Evolutionary conservation across 53 echinoderm and acorn worm genomes (phyloP).

Genomic region (Echinarachnius parma): DNA sequence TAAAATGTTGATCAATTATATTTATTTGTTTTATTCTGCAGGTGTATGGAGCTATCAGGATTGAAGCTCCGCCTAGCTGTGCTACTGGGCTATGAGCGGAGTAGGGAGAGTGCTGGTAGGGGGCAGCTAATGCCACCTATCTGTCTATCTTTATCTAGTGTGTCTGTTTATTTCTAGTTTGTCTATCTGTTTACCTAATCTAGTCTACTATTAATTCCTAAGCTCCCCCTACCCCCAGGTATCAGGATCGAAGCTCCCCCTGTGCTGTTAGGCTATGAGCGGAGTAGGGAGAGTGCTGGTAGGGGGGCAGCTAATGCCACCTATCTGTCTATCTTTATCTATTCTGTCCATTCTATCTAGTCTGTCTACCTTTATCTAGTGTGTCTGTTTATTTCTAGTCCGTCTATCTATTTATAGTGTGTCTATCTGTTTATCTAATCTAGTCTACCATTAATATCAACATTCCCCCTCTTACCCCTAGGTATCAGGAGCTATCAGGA

Average conservation of each 20-base stretch:
- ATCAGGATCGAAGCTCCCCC: conserved; percentile 80
- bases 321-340: conserved; percentile 81
- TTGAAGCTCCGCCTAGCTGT: conserved; percentile 83
- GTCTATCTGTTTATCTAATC: too few relatives aligned
- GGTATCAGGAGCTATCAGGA: conserved; percentile 81
- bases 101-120: conserved; percentile 67
- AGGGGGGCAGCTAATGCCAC: conserved; percentile 78
- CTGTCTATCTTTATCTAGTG: conserved; percentile 88
- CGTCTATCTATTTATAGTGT: too few relatives aligned
- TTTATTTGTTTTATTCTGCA: conserved; percentile 13
- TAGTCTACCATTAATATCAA: too few relatives aligned
- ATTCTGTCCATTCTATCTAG: too few relatives aligned
- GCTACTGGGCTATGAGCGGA: conserved; percentile 87
- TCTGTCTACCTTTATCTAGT: too few relatives aligned
- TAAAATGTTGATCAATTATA: too few relatives aligned
- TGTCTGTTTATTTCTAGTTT: too few relatives aligned
- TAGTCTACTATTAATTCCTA: too few relatives aligned
- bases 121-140: conserved; percentile 81
- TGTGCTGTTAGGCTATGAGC: conserved; percentile 83
- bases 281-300: conserved; percentile 72
- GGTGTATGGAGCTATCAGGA: conserved; percentile 81
- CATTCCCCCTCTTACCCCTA: conserved; percentile 11
- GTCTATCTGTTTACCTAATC: too few relatives aligned
- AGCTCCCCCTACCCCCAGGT: too few relatives aligned
- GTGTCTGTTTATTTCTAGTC: too few relatives aligned